Base-by-base conservation (phyloP, 1,140 invertebrate species). In the Euura saliciscinereae region DNA sequence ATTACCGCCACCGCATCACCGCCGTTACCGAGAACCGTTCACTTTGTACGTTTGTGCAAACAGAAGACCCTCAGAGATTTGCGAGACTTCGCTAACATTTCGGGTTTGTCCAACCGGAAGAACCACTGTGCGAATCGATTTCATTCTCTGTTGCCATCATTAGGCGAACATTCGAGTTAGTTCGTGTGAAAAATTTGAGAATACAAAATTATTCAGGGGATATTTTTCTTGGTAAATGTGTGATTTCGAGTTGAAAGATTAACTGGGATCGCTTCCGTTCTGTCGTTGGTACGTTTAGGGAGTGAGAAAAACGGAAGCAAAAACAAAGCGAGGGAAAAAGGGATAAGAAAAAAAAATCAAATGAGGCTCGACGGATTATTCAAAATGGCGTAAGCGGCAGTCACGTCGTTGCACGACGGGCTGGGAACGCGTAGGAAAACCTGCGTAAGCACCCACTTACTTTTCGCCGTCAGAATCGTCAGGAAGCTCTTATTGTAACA, bases 361-460 rank as follows among this genome's bases (percentile, higher is more conserved):
- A 59, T 59, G 51, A 59, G 51, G 51, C 51, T 59, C 51, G 51
- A 59, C 51, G 51, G 13, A 59, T 59, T 59, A 59, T 59, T 59
- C 51, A 59, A 59, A 59, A 59, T 59, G 51, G 51, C 51, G 51
- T 59, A 59, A 59, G 3, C 51, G 51, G 51, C 51, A 59, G 51
- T 59, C 51, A 59, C 51, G 51, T 59, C 51, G 51, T 59, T 59
- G 51, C 51, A 59, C 51, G 51, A 59, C 13, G 51, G 13, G 51
- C 5, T n/a, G 51, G 51, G 51, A 59, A 59, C 51, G 51, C 51
- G 51, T 59, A 59, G 51, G 51, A 59, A 28, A 28, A 59, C 51
- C 51, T 59, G 8, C 8, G 51, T 59, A 59, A 59, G 51, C 51
- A 59, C 51, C 51, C 51, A 59, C 51, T 59, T 59, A 59, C 51